Conservation (phyloP, 2,113 vertebrate genomes). For the Numida meleagris region DNA sequence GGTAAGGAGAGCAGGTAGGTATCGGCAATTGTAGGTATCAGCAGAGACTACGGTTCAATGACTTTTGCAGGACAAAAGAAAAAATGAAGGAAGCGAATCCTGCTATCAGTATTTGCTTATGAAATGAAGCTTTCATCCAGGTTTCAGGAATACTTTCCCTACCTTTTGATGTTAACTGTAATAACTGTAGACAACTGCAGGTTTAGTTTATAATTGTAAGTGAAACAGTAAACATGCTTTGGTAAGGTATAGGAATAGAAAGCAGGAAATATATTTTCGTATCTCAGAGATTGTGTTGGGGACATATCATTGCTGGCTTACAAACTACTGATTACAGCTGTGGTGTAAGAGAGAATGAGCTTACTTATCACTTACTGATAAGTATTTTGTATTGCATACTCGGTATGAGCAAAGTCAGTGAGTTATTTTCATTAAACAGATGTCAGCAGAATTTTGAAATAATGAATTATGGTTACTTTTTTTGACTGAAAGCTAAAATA, state of each 20-base stretch:
- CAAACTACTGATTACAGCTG: neutral
- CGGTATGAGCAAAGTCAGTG: neutral
- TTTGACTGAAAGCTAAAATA: no score
- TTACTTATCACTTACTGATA: neutral
- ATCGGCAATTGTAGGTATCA: neutral
- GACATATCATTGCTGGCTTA: neutral
- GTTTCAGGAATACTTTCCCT: neutral
- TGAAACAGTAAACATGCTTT: neutral
- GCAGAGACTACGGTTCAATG: neutral
- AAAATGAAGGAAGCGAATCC: neutral
- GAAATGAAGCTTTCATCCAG: neutral
- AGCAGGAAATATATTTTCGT: neutral
- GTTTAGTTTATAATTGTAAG: neutral
- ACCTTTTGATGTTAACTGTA: neutral
- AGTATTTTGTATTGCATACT: neutral
- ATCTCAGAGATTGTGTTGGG: neutral
- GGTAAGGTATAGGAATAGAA: neutral
- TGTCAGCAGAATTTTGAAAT: neutral
- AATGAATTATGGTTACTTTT: neutral
- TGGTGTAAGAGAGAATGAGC: neutral
- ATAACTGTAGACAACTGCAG: neutral
- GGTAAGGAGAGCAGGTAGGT: neutral
- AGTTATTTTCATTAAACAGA: neutral
- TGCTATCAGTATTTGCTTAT: neutral
- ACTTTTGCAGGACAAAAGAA: neutral